A percentile compares a stretch with the other conserved stretches of the same genome.
phyloP scores from a whole-genome alignment of 1,140 invertebrate genomes.

The Aphis craccivora region DNA sequence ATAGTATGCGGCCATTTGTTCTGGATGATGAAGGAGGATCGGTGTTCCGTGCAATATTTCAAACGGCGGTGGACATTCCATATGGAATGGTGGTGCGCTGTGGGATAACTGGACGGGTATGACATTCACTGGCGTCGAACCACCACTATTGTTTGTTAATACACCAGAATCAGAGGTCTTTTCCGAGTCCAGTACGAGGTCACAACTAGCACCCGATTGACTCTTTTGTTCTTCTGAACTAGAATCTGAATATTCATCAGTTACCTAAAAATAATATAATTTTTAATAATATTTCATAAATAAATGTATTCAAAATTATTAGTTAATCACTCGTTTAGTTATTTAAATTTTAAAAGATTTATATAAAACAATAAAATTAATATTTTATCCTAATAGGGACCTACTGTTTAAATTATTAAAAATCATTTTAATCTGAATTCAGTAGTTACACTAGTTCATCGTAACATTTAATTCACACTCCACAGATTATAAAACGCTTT shows the following conservation, averaged over 20 bases:
- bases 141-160: conserved; percentile 61
- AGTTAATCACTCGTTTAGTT: neutral
- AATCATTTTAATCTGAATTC: neutral
- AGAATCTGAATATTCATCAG: conserved; percentile 62
- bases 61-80: conserved; percentile 44
- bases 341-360: neutral
- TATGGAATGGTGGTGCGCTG: conserved; percentile 42
- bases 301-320: neutral
- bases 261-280: conserved; percentile 59
- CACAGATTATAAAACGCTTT: neutral
- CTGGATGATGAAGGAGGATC: conserved; percentile 1
- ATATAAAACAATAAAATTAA: no score
- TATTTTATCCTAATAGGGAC: no score
- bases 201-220: conserved; percentile 61
- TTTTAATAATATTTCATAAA: neutral
- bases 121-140: conserved; percentile 58
- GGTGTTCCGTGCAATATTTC: neutral
- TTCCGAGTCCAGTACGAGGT: conserved; percentile 60
- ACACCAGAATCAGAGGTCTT: conserved; percentile 62
- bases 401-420: neutral
- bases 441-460: neutral
- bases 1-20: conserved; percentile 16
- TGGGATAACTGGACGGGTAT: conserved; percentile 49
- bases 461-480: neutral
- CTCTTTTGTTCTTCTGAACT: conserved; percentile 61